phyloP scores from a whole-genome alignment of 2,888 invertebrate species.

The Chrysolina haemoptera region DNA sequence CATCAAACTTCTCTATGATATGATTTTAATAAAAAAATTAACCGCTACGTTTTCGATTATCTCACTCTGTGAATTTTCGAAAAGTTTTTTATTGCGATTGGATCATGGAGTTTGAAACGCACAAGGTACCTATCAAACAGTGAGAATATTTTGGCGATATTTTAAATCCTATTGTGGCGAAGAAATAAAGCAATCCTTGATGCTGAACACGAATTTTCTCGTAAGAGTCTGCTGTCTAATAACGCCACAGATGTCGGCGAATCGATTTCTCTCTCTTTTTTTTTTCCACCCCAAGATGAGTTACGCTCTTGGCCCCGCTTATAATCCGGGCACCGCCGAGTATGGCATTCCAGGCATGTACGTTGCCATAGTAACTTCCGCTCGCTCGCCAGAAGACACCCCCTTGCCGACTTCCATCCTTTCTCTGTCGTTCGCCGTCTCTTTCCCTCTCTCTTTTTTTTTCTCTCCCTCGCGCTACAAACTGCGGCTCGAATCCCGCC shows the following conservation, averaged over 20 bases:
- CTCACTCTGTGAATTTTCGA: too few relatives aligned
- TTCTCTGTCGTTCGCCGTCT: constrained; percentile 13
- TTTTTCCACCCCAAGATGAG: constrained; percentile 26
- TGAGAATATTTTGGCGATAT: too few relatives aligned
- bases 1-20: too few relatives aligned
- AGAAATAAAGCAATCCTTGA: background rate
- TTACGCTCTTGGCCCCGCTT: constrained; percentile 25
- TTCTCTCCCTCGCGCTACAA: background rate
- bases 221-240: background rate
- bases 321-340: constrained; percentile 57
- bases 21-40: too few relatives aligned
- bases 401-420: constrained; percentile 37
- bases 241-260: constrained; percentile 12
- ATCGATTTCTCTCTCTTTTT: constrained; percentile 20
- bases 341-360: constrained; percentile 62
- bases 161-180: too few relatives aligned
- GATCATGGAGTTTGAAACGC: too few relatives aligned
- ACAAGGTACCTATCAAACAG: too few relatives aligned
- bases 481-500: background rate
- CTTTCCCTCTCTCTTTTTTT: background rate
- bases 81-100: too few relatives aligned
- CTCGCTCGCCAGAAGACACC: constrained; percentile 45
- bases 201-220: constrained; percentile 2
- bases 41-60: too few relatives aligned
- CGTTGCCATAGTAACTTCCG: constrained; percentile 59